Conservation (phyloP, 1,140 invertebrate genomes). For the Calliopsis andreniformis region DNA sequence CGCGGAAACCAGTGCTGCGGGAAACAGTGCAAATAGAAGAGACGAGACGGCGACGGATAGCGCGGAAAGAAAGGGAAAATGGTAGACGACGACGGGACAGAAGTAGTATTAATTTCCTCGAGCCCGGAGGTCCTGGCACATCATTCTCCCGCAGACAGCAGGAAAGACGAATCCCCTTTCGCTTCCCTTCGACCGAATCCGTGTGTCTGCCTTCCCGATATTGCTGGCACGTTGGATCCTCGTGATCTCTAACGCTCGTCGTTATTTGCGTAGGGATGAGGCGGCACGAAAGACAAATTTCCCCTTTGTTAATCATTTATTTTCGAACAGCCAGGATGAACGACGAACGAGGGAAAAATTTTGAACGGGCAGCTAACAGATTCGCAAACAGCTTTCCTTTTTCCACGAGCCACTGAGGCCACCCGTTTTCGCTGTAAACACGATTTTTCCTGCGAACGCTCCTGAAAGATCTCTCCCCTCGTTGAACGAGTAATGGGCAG, state of each 20-base stretch:
- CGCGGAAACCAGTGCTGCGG: constrained; percentile 50
- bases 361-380: constrained; percentile 17
- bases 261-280: constrained; percentile 7
- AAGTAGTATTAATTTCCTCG: constrained; percentile 73
- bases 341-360: constrained; percentile 4
- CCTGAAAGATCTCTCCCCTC: not conserved
- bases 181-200: constrained; percentile 18
- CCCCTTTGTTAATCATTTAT: constrained; percentile 37
- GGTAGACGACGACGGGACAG: constrained; percentile 63
- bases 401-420: constrained; percentile 16
- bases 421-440: constrained; percentile 35
- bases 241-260: not conserved
- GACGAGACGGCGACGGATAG: constrained; percentile 38
- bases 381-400: constrained; percentile 39
- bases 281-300: constrained; percentile 26
- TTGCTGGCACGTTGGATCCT: constrained; percentile 1
- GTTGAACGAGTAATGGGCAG: constrained; percentile 50
- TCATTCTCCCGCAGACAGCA: constrained; percentile 62
- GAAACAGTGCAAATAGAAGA: constrained; percentile 60
- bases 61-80: constrained; percentile 40
- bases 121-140: constrained; percentile 58
- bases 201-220: constrained; percentile 25
- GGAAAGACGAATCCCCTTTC: constrained; percentile 41
- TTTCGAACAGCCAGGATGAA: not conserved
- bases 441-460: constrained; percentile 22